Evolutionary conservation across 2,797 vertebrate genomes (phyloP), one percentile per base, ranked within the genome.

Genomic region (Pitangus sulphuratus): DNA sequence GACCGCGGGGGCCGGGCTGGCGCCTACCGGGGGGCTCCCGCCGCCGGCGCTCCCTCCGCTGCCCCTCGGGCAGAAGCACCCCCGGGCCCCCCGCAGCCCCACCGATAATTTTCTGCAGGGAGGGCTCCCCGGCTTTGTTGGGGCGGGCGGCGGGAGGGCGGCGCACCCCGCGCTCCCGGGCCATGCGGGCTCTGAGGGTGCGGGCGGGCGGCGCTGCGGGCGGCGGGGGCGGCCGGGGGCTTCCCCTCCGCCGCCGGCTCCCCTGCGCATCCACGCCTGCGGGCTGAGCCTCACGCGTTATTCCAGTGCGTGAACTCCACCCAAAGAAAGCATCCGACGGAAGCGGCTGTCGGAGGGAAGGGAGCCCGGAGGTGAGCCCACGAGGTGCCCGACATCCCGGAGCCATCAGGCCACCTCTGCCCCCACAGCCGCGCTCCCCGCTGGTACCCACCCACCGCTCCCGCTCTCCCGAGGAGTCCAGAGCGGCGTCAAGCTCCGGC

Each of bases 361-460:
- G 58, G 15, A 77, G 57, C 40, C 33, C 31, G 17, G 42, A 65
- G 68, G 64, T 4, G 76, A 54, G 26, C 37, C 45, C 61, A 3
- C 2, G 1, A 2, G 12, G 45, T 0, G 61, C 10, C 51, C 44
- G 9, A 6, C 53, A 6, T 16, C 51, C 50, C 44, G 7, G 5
- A 61, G 76, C 61, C 89, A 20, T 12, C 33, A 4, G n/a, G 42
- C 31, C 58, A 8, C 15, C 54, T 33, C 19, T 5, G 45, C 12
- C 31, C 19, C n/a, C 68, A 2, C 21, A 26, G 65, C 61, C 48
- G 66, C 24, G 6, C 77, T 51, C 54, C 26, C 35, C 26, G 31
- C 42, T 9, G 54, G 62, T n/a, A 45, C 75, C 72, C 74, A 5
- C 77, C 80, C 84, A 7, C 45, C 24, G 30, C 78, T 76, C 65